Evolutionary conservation across 2,888 invertebrate genomes (phyloP), one percentile per base, ranked within the genome.

Genomic region (Lysandra bellargus): DNA sequence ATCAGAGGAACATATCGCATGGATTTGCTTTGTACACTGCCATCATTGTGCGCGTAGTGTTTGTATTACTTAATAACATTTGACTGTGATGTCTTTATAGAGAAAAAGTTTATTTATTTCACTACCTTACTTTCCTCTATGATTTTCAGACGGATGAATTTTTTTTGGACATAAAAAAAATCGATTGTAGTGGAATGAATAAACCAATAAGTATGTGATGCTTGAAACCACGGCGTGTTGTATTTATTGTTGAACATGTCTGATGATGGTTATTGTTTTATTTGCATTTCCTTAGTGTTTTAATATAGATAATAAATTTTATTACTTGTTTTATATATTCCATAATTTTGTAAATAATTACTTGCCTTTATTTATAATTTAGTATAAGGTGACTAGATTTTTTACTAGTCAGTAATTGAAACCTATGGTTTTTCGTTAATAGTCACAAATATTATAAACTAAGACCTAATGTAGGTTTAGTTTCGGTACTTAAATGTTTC

Each of bases 51-150:
- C 57, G 72, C 73, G 81, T 78, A 80, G 81, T 80, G 76, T 81
- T 80, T 77, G 69, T 80, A 84, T 83, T 82, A 89, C 85, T 84
- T 85, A 86, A 86, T 87, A 87, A 87, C 85, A 90, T 92, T 90
- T 90, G 92, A 90, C 94, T 94, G 94, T 94, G 94, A 94, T 94
- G 93, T 93, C 92, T 94, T 94, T 92, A 89, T 92, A 93, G 92
- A 93, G 90, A 90, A 93, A 90, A 88, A 86, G 85, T 80, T 87
- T 89, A 30, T 75, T 79, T 75, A 75, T 79, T 74, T 75, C 40
- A 75, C 79, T 74, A 60, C 44, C 14, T 64, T 23, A 12, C 30
- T 64, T 30, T 64, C 30, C 7, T 23, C 23, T 61, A 6, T 23
- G 6, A 61, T 61, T 61, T 17, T 61, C 23, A 61, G 61, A 61